Evolutionary conservation across 2,113 vertebrate genomes (phyloP).

Genomic region (Passer domesticus): DNA sequence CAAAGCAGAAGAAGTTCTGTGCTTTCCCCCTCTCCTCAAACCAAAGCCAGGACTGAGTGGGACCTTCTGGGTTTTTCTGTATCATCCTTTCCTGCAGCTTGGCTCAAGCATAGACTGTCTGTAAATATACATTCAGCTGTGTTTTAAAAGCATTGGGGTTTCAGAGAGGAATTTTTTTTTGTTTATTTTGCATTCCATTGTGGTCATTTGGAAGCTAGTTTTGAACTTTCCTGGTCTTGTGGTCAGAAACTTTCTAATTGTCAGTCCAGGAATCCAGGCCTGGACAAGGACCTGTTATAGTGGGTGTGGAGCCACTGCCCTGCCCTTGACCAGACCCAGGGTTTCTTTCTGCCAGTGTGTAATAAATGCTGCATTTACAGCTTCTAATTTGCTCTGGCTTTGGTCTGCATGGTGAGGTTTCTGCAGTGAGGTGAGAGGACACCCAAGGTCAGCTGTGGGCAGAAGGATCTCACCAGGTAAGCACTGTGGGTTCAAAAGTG

Average conservation of each 20-base stretch:
- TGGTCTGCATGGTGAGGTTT: neutral
- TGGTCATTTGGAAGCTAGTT: neutral
- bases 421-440: neutral
- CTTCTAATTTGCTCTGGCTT: neutral
- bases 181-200: neutral
- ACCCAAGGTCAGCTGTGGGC: neutral
- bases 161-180: neutral
- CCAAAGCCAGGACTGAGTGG: neutral
- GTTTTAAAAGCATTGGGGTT: neutral
- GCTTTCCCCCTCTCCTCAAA: neutral
- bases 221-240: neutral
- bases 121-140: neutral
- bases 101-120: neutral
- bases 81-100: neutral
- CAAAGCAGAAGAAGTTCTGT: neutral
- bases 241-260: slow-evolving; percentile 32
- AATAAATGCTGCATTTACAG: neutral
- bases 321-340: neutral
- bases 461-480: neutral
- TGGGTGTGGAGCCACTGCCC: neutral
- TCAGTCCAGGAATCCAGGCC: neutral
- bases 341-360: neutral
- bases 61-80: neutral
- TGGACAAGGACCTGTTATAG: neutral
- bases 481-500: neutral